Evolutionary conservation across 2,797 vertebrate species (phyloP).

Genomic region (Oryzias dopingdopingensis): DNA sequence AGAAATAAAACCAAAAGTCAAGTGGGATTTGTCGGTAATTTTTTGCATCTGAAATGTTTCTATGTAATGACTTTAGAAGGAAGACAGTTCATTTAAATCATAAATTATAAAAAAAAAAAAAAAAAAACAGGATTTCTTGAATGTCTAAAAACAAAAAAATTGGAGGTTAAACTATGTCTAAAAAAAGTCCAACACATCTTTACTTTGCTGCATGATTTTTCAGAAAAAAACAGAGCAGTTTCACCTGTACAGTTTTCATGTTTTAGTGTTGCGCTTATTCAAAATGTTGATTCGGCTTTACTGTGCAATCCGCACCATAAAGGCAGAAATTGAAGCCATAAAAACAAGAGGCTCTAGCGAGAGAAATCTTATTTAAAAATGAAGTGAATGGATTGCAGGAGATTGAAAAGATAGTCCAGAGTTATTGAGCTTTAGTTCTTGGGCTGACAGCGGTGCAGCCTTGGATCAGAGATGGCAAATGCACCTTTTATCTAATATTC

Average conservation of each 20-base stretch:
- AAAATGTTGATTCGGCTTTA: slow-evolving; percentile 20
- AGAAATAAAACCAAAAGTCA: no score
- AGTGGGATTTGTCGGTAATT: no score
- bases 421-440: slow-evolving; percentile 36
- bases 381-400: slow-evolving; percentile 26
- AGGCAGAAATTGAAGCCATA: slow-evolving; percentile 36
- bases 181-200: no score
- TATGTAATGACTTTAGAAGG: no score
- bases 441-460: slow-evolving; percentile 13
- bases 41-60: no score
- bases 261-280: slow-evolving; percentile 13
- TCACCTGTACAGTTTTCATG: slow-evolving; percentile 1
- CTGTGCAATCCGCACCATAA: slow-evolving; percentile 9
- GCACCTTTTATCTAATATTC: slow-evolving; percentile 44
- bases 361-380: slow-evolving; percentile 37
- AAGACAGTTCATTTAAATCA: no score
- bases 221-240: no score
- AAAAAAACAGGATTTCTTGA: no score
- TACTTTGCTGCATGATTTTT: no score
- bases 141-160: no score
- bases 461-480: slow-evolving; percentile 21
- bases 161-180: no score
- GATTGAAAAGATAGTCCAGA: slow-evolving; percentile 32
- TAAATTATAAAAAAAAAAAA: no score
- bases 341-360: slow-evolving; percentile 24